These are phyloP conservation scores for Urocyon cinereoargenteus DNA, from an alignment of 2,797 vertebrate species.

Conservation along the genomic window DNA sequence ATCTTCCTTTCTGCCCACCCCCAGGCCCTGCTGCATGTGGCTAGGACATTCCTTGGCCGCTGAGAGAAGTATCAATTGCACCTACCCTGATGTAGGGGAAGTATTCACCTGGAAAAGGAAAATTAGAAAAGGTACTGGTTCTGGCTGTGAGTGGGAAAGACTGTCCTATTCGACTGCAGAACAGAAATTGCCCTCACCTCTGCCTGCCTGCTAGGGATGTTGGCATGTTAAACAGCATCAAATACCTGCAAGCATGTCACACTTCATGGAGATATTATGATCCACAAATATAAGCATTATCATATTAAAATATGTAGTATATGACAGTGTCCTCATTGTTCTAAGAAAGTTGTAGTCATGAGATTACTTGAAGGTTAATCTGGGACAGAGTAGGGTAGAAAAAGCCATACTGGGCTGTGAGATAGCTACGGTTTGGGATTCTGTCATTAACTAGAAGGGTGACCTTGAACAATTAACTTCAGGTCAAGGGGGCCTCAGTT, in stretches of 20 bases:
- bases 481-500: not conserved
- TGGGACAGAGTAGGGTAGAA: not conserved
- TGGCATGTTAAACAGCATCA: not conserved
- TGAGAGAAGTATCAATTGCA: not conserved
- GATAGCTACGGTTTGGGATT: not conserved
- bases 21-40: not conserved
- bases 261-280: not conserved
- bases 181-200: not conserved
- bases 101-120: slow-evolving; percentile 23
- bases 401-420: not conserved
- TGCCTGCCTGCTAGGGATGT: not conserved
- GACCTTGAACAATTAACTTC: not conserved
- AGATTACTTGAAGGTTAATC: not conserved
- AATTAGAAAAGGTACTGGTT: not conserved
- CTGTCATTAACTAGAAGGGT: not conserved
- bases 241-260: not conserved
- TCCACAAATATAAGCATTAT: not conserved
- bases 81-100: not conserved
- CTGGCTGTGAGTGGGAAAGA: not conserved
- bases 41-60: slow-evolving; percentile 57
- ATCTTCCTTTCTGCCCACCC: not conserved
- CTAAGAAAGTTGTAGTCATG: slow-evolving; percentile 5
- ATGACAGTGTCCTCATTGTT: not conserved
- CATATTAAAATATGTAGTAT: not conserved
- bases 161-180: not conserved